phyloP scores from a whole-genome alignment of 2,797 vertebrate genomes.

The Hirundo rustica region DNA sequence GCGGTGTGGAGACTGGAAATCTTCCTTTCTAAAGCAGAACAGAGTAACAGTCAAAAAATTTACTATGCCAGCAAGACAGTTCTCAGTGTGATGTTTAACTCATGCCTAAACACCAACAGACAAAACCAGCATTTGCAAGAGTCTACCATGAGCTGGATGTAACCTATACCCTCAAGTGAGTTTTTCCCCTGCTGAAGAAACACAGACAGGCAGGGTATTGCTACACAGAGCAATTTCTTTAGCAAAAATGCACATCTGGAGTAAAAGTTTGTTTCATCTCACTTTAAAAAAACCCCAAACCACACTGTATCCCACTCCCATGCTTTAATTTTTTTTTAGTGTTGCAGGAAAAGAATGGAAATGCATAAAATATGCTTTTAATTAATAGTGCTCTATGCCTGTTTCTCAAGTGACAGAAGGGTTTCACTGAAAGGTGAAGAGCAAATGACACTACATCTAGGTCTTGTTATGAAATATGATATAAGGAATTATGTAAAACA shows the following conservation, averaged over 20 bases:
- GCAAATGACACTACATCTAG: neutral
- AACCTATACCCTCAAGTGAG: neutral
- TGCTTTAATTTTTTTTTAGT: neutral
- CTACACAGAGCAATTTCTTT: neutral
- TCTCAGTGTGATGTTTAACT: neutral
- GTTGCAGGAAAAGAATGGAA: neutral
- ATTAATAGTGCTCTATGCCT: neutral
- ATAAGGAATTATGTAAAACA: neutral
- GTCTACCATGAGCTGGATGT: neutral
- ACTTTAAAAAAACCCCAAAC: neutral
- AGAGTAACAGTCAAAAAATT: neutral
- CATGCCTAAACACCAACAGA: neutral
- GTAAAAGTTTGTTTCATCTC: neutral
- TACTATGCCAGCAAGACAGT: neutral
- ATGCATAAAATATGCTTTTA: neutral
- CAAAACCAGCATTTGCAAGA: neutral
- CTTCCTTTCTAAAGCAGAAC: neutral
- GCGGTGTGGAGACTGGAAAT: neutral
- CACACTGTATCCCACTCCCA: rapidly evolving
- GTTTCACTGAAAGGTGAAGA: neutral
- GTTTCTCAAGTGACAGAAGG: neutral
- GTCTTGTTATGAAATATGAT: neutral
- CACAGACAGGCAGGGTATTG: neutral
- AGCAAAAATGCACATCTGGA: neutral
- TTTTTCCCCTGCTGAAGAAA: neutral